phyloP scores from a whole-genome alignment of 2,113 vertebrate genomes.

The Epinephelus moara region DNA sequence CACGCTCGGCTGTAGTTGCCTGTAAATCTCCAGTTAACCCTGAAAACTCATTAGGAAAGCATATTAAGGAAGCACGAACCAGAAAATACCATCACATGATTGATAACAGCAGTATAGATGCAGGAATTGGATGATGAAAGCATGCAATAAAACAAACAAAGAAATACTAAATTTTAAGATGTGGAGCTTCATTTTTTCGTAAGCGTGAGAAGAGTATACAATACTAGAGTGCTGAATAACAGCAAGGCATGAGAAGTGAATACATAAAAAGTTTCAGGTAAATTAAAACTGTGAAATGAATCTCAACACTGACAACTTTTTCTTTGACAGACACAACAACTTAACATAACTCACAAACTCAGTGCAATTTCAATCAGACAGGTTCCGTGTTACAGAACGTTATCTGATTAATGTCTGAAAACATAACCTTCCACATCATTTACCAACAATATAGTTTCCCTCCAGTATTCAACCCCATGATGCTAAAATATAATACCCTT shows the following conservation, averaged over 20 bases:
- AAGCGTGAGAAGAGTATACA: not conserved
- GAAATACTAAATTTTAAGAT: not conserved
- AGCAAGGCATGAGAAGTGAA: not conserved
- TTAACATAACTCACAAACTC: not conserved
- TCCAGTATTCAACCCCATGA: not conserved
- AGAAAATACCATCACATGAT: not conserved
- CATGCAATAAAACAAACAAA: not conserved
- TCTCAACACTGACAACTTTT: not conserved
- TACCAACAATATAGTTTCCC: not conserved
- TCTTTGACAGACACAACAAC: not conserved
- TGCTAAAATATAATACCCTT: not conserved
- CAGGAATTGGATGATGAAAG: not conserved
- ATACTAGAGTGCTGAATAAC: not conserved
- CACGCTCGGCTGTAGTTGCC: conserved; percentile 21
- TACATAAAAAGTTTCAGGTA: not conserved
- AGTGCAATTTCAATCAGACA: not conserved
- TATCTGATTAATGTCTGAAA: not conserved
- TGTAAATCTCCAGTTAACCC: conserved; percentile 37
- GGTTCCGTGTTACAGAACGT: not conserved
- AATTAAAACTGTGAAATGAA: not conserved
- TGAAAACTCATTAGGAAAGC: conserved; percentile 28
- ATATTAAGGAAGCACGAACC: conserved; percentile 9
- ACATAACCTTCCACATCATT: not conserved
- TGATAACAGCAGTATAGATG: not conserved
- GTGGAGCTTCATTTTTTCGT: not conserved